Percentiles rank a stretch among this genome's conserved stretches.
These are phyloP conservation scores for Lophius piscatorius DNA, from an alignment of 2,113 vertebrate species.

Conservation along the genomic window DNA sequence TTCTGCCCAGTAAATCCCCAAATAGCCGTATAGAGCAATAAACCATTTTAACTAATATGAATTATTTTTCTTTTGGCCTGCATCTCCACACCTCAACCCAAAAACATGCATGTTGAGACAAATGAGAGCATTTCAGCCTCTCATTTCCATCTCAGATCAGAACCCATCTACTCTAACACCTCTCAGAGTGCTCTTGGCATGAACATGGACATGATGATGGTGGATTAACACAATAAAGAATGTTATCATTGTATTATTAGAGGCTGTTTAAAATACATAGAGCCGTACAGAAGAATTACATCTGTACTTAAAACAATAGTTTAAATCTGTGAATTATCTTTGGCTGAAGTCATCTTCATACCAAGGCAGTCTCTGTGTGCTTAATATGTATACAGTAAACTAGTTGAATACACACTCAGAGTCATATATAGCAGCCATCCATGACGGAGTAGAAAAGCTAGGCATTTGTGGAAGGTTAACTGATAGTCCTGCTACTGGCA, in stretches of 20 bases:
- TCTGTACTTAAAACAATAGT: neutral
- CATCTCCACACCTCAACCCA: conserved; percentile 93
- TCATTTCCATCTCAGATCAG: conserved; percentile 82
- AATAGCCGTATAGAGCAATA: conserved; percentile 12
- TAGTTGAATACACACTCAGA: conserved; percentile 99
- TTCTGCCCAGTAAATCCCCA: conserved; percentile 26
- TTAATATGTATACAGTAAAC: conserved; percentile 93
- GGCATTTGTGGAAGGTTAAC: conserved; percentile 99
- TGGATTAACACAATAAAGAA: neutral
- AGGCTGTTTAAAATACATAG: neutral
- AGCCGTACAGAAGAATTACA: neutral
- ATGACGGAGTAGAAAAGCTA: conserved; percentile 99
- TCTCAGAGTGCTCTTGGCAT: conserved; percentile 92
- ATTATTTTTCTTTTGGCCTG: conserved; percentile 66
- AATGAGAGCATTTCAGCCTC: conserved; percentile 84
- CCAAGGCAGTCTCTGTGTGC: conserved; percentile 89
- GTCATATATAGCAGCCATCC: conserved; percentile 99
- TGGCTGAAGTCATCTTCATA: conserved; percentile 89
- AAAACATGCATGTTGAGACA: conserved; percentile 94
- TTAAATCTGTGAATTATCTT: neutral
- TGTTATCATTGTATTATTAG: neutral
- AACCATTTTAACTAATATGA: neutral
- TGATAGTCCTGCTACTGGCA: conserved; percentile 89
- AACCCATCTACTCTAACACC: conserved; percentile 87
- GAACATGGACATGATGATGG: conserved; percentile 85